Base-by-base conservation (phyloP, 2,797 vertebrate species). In the Pseudomugil gertrudae region DNA sequence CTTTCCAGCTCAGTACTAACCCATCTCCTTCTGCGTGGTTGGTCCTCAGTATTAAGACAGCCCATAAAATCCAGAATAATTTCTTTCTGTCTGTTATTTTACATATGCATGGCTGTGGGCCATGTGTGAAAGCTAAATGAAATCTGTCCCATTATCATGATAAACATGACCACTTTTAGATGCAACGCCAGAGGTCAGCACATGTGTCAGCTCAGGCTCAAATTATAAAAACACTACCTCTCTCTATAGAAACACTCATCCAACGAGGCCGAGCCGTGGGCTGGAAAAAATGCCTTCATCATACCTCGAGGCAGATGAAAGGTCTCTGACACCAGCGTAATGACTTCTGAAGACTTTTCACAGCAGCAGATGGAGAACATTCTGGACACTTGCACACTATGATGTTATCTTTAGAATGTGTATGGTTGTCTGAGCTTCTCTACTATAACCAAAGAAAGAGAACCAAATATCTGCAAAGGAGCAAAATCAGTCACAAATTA, bases 121-220 rank as follows among this genome's bases (percentile, higher is more conserved):
- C 8, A 23, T 9, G 51, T 2, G 53, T 52, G 53, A 59, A 63
- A 59, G 71, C 35, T 48, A 81, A 79, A 78, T 79, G 47, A 66
- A 76, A 74, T 80, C 74, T 45, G 66, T 72, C 72, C 78, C 70
- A 82, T 87, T 83, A 87, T 71, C 58, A 29, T 56, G 73, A 90
- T 84, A 23, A 84, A 76, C 73, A 84, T 86, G 72, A 86, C 75
- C 78, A 60, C 57, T 14, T 47, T 70, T 14, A 43, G 73, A 74
- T 47, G 63, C 38, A 24, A 64, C 40, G 69, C 65, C 72, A 52
- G 43, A 36, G 69, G 72, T 70, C 79, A 61, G 61, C 33, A 3
- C 72, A 38, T 24, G 64, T 53, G 62, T 78, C 59, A 26, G 61
- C n/a, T 9, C 2, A 3, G 55, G 54, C 32, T 2, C 36, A 53